A percentile compares a stretch with the other conserved stretches of the same genome.
Conservation (phyloP, 2,888 invertebrate genomes). For the Lathronympha strigana region DNA sequence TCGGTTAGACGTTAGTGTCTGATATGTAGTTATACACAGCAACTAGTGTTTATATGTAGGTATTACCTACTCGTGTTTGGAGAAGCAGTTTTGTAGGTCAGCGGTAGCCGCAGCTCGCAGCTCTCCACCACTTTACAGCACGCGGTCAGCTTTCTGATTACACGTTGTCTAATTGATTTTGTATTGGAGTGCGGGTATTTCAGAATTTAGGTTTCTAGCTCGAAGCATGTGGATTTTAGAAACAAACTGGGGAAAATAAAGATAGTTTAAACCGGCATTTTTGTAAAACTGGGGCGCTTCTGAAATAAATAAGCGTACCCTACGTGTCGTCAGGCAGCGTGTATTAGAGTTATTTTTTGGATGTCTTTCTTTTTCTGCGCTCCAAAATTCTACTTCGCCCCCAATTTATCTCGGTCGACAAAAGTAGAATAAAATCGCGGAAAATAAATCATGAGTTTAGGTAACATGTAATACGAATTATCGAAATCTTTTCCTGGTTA, state of each 20-base stretch:
- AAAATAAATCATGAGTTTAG: too few relatives aligned
- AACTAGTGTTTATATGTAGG: constrained; percentile 1
- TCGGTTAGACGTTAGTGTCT: background rate
- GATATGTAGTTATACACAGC: too few relatives aligned
- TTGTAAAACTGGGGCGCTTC: constrained; percentile 2
- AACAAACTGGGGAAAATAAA: background rate
- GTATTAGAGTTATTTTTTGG: constrained; percentile 8
- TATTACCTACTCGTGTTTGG: too few relatives aligned
- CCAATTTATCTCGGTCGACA: constrained; percentile 4
- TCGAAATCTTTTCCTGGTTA: too few relatives aligned
- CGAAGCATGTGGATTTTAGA: background rate
- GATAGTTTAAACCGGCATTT: background rate
- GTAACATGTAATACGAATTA: too few relatives aligned
- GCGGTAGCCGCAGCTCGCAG: constrained; percentile 13
- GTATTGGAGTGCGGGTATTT: constrained; percentile 17
- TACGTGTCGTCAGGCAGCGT: constrained; percentile 13
- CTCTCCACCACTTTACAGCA: constrained; percentile 31
- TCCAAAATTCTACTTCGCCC: constrained; percentile 1
- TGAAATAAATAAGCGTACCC: constrained; percentile 18
- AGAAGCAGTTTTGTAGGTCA: constrained; percentile 36
- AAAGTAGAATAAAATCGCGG: background rate
- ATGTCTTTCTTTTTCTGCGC: constrained; percentile 9
- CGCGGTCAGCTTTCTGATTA: constrained; percentile 42
- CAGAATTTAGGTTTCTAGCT: constrained; percentile 15
- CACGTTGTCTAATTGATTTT: constrained; percentile 41